These are phyloP conservation scores for Apis laboriosa DNA, from an alignment of 1,140 invertebrate species.

Conservation along the genomic window DNA sequence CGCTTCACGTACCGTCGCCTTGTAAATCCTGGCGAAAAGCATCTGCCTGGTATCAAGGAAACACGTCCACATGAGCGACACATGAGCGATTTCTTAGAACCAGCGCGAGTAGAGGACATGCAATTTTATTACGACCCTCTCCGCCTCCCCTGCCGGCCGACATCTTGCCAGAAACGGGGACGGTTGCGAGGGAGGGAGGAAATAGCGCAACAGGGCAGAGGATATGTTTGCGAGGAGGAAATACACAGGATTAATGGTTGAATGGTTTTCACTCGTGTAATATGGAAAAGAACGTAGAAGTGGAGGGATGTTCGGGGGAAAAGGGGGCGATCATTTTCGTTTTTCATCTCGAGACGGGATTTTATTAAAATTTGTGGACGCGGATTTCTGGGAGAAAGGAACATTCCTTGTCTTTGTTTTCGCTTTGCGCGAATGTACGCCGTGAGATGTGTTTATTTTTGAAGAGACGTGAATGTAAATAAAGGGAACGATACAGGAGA, in stretches of 20 bases:
- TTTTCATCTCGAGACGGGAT: too few species aligned
- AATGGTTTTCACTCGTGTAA: neutral
- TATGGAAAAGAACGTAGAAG: too few species aligned
- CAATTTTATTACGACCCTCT: slow-evolving; percentile 53
- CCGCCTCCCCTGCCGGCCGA: neutral
- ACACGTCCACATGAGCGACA: slow-evolving; percentile 52
- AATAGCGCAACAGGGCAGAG: neutral
- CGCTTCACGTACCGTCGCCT: slow-evolving; percentile 52
- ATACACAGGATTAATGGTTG: neutral
- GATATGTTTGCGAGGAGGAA: neutral
- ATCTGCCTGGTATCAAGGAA: slow-evolving; percentile 58
- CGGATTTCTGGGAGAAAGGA: too few species aligned
- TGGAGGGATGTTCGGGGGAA: neutral
- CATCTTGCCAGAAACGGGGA: neutral
- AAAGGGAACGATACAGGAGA: too few species aligned
- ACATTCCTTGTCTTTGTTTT: too few species aligned
- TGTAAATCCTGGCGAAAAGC: slow-evolving; percentile 62
- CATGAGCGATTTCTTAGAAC: slow-evolving; percentile 53
- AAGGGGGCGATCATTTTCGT: neutral
- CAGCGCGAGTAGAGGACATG: slow-evolving; percentile 27
- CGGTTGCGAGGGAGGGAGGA: too few species aligned
- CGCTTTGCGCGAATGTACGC: too few species aligned
- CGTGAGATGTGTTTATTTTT: too few species aligned
- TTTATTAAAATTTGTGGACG: too few species aligned
- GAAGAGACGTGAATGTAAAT: too few species aligned